A percentile compares a stretch with the other conserved stretches of the same genome.
Evolutionary conservation across 2,888 invertebrate genomes (phyloP).

Genomic region (Pterostichus niger): DNA sequence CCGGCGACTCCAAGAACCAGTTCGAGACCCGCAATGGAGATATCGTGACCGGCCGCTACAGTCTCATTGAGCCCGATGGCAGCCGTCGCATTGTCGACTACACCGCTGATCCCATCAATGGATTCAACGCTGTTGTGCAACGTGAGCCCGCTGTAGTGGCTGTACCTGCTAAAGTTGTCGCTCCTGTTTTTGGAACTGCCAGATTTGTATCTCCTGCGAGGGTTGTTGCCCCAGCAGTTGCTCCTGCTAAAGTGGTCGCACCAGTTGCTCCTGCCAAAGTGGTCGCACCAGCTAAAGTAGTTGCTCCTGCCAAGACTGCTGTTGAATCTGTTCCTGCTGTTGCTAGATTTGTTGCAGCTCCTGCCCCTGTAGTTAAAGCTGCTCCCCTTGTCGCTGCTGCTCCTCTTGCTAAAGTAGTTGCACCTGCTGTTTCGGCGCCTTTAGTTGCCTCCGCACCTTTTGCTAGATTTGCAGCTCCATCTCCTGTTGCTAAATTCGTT

Average conservation of each 20-base stretch:
- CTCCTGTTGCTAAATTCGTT: constrained; percentile 62
- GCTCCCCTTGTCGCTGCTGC: constrained; percentile 50
- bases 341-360: constrained; percentile 45
- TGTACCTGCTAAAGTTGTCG: constrained; percentile 72
- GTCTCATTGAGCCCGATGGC: constrained; percentile 81
- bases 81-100: constrained; percentile 83
- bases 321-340: constrained; percentile 44
- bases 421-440: constrained; percentile 63
- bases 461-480: constrained; percentile 43
- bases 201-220: constrained; percentile 15
- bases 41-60: constrained; percentile 81
- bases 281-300: constrained; percentile 53
- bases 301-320: constrained; percentile 60
- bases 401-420: constrained; percentile 34
- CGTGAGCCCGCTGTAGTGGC: constrained; percentile 77
- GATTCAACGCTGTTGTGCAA: constrained; percentile 80
- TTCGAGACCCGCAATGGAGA: constrained; percentile 83
- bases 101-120: constrained; percentile 78
- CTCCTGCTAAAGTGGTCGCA: constrained; percentile 60
- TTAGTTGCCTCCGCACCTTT: constrained; percentile 60
- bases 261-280: constrained; percentile 60
- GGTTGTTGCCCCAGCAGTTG: constrained; percentile 55
- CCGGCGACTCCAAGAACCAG: constrained; percentile 81
- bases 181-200: constrained; percentile 55
- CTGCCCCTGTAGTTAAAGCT: constrained; percentile 65